phyloP scores from a whole-genome alignment of 2,888 invertebrate species.

The Xanthorhoe designata region DNA sequence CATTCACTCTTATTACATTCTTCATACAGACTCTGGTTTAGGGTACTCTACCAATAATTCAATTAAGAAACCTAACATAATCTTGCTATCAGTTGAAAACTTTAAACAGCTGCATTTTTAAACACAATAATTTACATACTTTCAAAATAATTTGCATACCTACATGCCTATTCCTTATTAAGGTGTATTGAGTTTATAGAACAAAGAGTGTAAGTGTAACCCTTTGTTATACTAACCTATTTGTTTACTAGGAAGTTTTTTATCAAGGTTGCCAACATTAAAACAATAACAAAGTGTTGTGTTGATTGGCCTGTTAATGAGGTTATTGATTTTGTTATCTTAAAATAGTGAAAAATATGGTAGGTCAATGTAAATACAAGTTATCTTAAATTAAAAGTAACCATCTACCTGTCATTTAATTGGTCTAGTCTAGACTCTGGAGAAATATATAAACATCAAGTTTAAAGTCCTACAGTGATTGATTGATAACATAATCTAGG shows the following conservation, averaged over 20 bases:
- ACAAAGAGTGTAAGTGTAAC: slow-evolving; percentile 21
- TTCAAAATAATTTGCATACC: slow-evolving; percentile 6
- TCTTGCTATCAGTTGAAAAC: background rate
- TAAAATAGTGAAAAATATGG: background rate
- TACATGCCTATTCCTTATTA: background rate
- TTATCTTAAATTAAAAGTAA: background rate
- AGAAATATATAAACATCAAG: no score
- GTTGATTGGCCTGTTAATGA: slow-evolving; percentile 13
- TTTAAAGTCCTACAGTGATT: no score
- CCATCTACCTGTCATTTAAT: no score
- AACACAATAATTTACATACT: background rate
- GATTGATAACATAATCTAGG: no score
- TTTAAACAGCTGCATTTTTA: background rate
- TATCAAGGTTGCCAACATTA: slow-evolving; percentile 18
- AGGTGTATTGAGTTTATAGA: background rate
- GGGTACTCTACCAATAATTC: no score
- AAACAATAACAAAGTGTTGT: background rate
- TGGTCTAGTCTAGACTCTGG: no score
- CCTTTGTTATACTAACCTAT: slow-evolving; percentile 26
- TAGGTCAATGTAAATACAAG: background rate
- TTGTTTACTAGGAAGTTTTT: slow-evolving; percentile 27
- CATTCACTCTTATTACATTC: no score
- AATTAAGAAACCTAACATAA: no score
- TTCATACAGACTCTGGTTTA: no score
- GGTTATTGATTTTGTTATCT: slow-evolving; percentile 28